Evolutionary conservation across 2,888 invertebrate species (phyloP).

Genomic region (Hedychridium roseum): DNA sequence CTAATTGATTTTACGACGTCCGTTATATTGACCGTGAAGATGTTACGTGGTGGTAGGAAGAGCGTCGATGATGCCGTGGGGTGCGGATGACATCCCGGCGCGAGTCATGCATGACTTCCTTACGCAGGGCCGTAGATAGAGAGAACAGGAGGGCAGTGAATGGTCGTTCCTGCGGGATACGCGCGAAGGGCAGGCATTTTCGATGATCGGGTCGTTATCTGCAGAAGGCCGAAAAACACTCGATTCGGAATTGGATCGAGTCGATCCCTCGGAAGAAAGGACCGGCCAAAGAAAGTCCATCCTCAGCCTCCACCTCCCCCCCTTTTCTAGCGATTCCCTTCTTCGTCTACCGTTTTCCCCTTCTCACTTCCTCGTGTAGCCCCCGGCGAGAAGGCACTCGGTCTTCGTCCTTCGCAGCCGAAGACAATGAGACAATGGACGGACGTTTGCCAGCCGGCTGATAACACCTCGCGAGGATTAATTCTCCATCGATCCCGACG

Average conservation of each 20-base stretch:
- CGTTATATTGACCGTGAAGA: conserved; percentile 58
- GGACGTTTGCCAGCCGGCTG: conserved; percentile 42
- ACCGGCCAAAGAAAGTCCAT: conserved; percentile 33
- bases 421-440: conserved; percentile 41
- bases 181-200: conserved; percentile 16
- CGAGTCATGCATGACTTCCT: conserved; percentile 56
- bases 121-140: conserved; percentile 29
- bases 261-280: conserved; percentile 25
- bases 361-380: conserved; percentile 16
- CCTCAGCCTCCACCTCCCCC: too few relatives aligned
- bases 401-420: conserved; percentile 26
- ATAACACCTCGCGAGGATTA: too few relatives aligned
- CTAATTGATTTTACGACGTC: conserved; percentile 55
- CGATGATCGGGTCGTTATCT: conserved; percentile 18
- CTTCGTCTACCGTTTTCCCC: conserved; percentile 3
- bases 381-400: too few relatives aligned
- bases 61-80: conserved; percentile 13
- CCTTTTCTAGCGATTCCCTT: too few relatives aligned
- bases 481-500: conserved; percentile 43
- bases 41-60: conserved; percentile 22
- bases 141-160: neutral
- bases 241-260: conserved; percentile 25
- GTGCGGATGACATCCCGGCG: conserved; percentile 47
- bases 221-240: conserved; percentile 19
- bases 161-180: conserved; percentile 13